Evolutionary conservation across 2,888 invertebrate genomes (phyloP), one percentile per base, ranked within the genome.

Genomic region (Carpatolechia fugitivella): DNA sequence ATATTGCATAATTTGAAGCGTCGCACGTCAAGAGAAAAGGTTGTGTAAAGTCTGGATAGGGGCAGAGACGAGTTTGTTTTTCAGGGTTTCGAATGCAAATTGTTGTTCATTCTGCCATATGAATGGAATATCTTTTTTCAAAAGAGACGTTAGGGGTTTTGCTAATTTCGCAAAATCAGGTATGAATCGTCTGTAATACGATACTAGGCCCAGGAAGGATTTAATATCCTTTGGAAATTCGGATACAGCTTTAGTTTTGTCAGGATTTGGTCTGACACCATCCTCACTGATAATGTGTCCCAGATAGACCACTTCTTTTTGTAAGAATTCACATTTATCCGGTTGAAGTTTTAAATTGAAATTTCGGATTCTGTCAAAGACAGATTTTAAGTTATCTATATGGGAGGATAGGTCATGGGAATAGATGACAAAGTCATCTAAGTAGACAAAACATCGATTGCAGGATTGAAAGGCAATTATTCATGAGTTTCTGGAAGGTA

Each of bases 221-320:
- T 75, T 74, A 0, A 70, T 70, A 40, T 76, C 68, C 60, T 68
- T 72, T 11, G 72, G 72, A 54, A 70, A 74, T 0, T 70, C 58
- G 59, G 40, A 50, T 2, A 62, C 65, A 2, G 66, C 62, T 52
- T 59, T 48, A 10, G 69, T 58, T 62, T 73, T 72, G 5, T 67
- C 63, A 1, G 74, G 74, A 56, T 79, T 74, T 3, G 82, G 78
- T 51, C 69, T 72, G 0, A 77, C 66, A 16, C 74, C 77, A 49
- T 78, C 69, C 13, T 55, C 64, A 0, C 73, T 68, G 1, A 82
- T 73, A 1, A 76, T 67, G 41, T 77, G 78, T 1, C 81, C 80
- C 24, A 82, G 52, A 54, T 72, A 82, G 0, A 68, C 67, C 10
- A 81, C 73, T 67, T 78, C 73, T 16, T 60, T 58, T 30, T 6